phyloP scores from a whole-genome alignment of 2,113 vertebrate genomes.

The Hucho hucho region DNA sequence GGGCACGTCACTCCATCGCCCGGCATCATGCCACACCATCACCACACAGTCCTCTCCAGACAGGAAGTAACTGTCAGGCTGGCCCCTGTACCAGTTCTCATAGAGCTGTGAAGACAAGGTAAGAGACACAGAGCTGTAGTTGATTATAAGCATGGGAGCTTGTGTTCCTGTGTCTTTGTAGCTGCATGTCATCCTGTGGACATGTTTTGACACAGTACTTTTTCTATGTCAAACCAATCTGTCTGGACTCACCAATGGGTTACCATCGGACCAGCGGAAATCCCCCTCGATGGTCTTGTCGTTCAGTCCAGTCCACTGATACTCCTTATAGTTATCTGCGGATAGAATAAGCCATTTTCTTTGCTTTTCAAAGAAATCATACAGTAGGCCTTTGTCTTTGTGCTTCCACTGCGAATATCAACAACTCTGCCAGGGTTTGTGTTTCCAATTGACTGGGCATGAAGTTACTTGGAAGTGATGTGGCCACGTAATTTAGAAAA shows the following conservation, averaged over 20 bases:
- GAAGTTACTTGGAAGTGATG: too few species aligned
- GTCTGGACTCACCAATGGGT: slow-evolving; percentile 81
- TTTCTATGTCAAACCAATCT: background rate
- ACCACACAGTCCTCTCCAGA: slow-evolving; percentile 96
- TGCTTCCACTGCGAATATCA: too few species aligned
- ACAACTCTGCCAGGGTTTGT: too few species aligned
- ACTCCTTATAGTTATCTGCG: slow-evolving; percentile 85
- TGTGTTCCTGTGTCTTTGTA: background rate
- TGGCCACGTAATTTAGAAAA: too few species aligned
- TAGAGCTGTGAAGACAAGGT: slow-evolving; percentile 76
- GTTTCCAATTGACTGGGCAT: too few species aligned
- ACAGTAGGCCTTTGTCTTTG: too few species aligned
- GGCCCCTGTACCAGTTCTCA: slow-evolving; percentile 92
- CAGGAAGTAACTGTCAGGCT: slow-evolving; percentile 96
- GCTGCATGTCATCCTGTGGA: background rate
- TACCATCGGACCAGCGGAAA: slow-evolving; percentile 93
- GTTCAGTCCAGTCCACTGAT: slow-evolving; percentile 95
- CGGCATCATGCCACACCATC: slow-evolving; percentile 90
- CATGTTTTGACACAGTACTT: background rate
- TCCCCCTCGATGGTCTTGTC: slow-evolving; percentile 91
- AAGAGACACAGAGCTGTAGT: background rate
- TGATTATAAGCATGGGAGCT: background rate
- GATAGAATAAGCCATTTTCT: background rate
- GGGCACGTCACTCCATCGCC: slow-evolving; percentile 94
- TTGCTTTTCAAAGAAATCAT: background rate